Percentiles rank a stretch among this genome's conserved stretches.
These are phyloP conservation scores for Fundulus diaphanus DNA, from an alignment of 2,797 vertebrate species.

Conservation along the genomic window DNA sequence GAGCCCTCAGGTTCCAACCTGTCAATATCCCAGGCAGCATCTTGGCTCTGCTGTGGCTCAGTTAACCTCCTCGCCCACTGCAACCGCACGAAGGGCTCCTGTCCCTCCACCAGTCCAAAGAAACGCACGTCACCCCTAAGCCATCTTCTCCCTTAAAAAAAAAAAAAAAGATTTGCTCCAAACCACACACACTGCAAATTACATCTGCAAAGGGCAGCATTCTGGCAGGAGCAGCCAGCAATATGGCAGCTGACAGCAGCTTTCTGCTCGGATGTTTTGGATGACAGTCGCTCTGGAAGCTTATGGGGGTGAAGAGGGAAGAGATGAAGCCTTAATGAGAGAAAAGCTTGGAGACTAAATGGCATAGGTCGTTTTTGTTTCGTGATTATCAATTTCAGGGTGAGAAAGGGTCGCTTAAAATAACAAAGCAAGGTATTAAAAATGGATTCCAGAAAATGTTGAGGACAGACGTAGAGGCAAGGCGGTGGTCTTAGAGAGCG, in stretches of 20 bases:
- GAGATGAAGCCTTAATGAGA: constrained; percentile 36
- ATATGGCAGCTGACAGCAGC: constrained; percentile 68
- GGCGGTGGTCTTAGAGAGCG: constrained; percentile 25
- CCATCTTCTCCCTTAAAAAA: constrained; percentile 22
- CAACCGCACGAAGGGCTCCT: constrained; percentile 67
- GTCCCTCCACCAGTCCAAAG: constrained; percentile 66
- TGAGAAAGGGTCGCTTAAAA: constrained; percentile 37
- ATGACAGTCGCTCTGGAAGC: constrained; percentile 65
- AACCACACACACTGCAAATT: constrained; percentile 46
- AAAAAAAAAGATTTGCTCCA: constrained; percentile 40
- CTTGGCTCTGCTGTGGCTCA: constrained; percentile 74
- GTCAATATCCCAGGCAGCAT: constrained; percentile 83
- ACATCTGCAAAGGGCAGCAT: constrained; percentile 73
- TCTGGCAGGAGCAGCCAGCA: constrained; percentile 62
- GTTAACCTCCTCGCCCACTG: constrained; percentile 81
- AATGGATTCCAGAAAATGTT: constrained; percentile 10
- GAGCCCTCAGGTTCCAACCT: constrained; percentile 86
- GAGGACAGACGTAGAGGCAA: constrained; percentile 7
- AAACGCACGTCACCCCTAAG: constrained; percentile 40
- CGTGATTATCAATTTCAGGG: constrained; percentile 57
- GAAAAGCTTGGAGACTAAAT: constrained; percentile 40
- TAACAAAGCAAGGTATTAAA: constrained; percentile 39
- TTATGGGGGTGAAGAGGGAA: constrained; percentile 39
- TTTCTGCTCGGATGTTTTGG: constrained; percentile 66
- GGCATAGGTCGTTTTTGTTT: constrained; percentile 55